Conservation (phyloP, 2,113 vertebrate genomes). For the Asarcornis scutulata region DNA sequence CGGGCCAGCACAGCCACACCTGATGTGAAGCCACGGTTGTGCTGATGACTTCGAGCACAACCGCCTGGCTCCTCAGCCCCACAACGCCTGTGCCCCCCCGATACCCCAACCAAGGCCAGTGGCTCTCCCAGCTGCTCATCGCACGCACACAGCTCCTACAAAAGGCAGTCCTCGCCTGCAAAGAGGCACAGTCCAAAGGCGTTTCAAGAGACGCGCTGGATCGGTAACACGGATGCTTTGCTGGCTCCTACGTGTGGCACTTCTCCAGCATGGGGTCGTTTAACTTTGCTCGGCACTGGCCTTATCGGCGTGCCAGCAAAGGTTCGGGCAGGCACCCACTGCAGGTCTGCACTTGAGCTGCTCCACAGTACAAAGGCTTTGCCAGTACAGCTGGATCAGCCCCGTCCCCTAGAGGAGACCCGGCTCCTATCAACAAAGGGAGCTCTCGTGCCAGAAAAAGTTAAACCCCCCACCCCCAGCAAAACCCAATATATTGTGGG, state of each 20-base stretch:
- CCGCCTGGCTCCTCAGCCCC: not conserved
- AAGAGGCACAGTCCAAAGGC: not conserved
- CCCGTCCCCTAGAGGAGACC: constrained; percentile 63
- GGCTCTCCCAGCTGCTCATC: not conserved
- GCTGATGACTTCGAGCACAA: not conserved
- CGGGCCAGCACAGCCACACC: not conserved
- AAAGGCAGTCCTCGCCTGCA: not conserved
- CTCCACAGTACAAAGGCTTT: constrained; percentile 23
- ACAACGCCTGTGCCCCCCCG: rapidly evolving
- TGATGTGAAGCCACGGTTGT: rapidly evolving
- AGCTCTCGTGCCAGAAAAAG: constrained; percentile 9
- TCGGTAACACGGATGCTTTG: not conserved
- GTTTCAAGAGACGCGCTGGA: not conserved
- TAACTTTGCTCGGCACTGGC: not conserved
- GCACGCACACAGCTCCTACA: not conserved
- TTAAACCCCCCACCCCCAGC: constrained; percentile 32
- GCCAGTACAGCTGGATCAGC: constrained; percentile 56
- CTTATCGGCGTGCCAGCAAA: constrained; percentile 3
- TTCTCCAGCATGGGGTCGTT: constrained; percentile 39
- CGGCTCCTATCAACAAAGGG: constrained; percentile 57
- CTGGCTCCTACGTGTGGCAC: constrained; percentile 44
- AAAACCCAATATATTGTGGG: not conserved
- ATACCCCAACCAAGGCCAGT: not conserved
- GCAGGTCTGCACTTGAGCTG: constrained; percentile 56
- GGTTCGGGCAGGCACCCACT: constrained; percentile 18